Conservation (phyloP, 1,140 invertebrate species). For the Campoletis sonorensis region DNA sequence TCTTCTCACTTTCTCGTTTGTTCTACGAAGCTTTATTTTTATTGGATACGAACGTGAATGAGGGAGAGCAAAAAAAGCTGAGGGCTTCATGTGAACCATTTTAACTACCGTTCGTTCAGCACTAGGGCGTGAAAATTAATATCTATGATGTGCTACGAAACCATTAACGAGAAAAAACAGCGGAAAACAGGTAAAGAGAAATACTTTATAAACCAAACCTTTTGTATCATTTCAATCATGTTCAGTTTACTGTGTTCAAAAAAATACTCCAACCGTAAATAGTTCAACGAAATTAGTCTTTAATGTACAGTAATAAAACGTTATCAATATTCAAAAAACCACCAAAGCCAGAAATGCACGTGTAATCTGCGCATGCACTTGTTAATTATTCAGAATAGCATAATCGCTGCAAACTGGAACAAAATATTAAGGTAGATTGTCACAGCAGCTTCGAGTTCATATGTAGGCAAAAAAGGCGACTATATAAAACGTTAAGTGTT, state of each 20-base stretch:
- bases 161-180: not conserved
- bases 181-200: no score
- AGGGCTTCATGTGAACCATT: not conserved
- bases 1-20: not conserved
- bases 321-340: no score
- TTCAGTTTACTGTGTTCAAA: no score
- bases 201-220: no score
- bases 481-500: no score
- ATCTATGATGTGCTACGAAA: not conserved
- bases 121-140: conserved; percentile 8
- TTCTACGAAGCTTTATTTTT: not conserved
- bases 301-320: no score
- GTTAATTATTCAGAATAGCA: not conserved
- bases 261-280: no score
- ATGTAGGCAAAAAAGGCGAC: not conserved
- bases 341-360: not conserved
- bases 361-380: not conserved
- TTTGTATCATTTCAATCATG: no score
- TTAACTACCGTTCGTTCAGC: not conserved
- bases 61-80: not conserved
- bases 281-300: no score
- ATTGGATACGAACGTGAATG: not conserved
- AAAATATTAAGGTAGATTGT: not conserved
- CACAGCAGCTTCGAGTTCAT: not conserved
- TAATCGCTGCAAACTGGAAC: not conserved